phyloP scores from a whole-genome alignment of 2,797 vertebrate species.

The Cirrhinus mrigala region DNA sequence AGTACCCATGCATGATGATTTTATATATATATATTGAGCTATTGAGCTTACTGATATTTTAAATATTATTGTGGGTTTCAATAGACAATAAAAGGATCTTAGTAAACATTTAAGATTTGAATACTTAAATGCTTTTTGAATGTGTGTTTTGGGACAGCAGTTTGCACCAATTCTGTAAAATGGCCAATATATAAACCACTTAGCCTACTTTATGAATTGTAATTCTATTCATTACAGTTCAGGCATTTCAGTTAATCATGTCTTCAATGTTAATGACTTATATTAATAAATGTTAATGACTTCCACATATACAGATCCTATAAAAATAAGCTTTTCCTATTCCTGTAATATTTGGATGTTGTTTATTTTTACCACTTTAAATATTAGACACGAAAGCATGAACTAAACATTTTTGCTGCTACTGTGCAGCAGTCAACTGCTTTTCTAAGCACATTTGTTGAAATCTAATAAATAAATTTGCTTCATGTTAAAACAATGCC shows the following conservation, averaged over 20 bases:
- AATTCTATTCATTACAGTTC: not conserved
- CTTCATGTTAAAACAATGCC: not conserved
- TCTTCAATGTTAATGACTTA: not conserved
- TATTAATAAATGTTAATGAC: not conserved
- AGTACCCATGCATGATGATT: too few species aligned
- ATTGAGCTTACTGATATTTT: too few species aligned
- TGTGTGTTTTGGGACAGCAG: too few species aligned
- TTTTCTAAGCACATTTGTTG: not conserved
- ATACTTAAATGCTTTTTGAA: too few species aligned
- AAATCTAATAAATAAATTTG: not conserved
- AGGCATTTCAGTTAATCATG: not conserved
- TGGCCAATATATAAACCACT: too few species aligned
- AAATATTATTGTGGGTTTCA: too few species aligned
- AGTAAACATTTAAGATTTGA: too few species aligned
- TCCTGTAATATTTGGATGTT: not conserved
- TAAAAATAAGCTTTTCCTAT: not conserved
- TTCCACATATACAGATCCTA: too few species aligned
- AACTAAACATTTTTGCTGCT: not conserved
- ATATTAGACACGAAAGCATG: not conserved
- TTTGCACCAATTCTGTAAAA: too few species aligned
- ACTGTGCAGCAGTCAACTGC: not conserved
- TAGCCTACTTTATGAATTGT: not conserved
- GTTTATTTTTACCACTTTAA: not conserved
- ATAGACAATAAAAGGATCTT: too few species aligned
- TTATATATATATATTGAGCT: too few species aligned